Conservation (phyloP, 2,797 vertebrate species). For the Buphagus erythrorhynchus region DNA sequence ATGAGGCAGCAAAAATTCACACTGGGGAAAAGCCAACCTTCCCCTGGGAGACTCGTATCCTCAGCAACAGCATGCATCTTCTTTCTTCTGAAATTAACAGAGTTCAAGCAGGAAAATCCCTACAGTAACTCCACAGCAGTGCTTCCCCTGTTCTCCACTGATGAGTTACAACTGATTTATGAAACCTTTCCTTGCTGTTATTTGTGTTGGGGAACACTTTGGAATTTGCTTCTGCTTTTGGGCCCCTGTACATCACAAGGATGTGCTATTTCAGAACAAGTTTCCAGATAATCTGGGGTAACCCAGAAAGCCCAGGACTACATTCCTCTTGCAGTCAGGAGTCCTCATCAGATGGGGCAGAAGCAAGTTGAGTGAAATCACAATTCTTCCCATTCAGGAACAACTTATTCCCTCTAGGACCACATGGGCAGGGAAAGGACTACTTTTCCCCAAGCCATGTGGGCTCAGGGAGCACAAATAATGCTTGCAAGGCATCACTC, state of each 20-base stretch:
- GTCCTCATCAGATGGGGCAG: neutral
- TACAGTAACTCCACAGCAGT: fast-evolving
- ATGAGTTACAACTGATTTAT: neutral
- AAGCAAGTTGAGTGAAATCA: neutral
- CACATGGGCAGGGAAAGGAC: neutral
- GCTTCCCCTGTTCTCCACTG: fast-evolving
- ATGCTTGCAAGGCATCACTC: neutral
- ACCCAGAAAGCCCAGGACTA: neutral
- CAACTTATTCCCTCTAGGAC: neutral
- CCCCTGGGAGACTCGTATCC: neutral
- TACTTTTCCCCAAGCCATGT: neutral
- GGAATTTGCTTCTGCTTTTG: neutral
- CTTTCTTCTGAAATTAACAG: neutral
- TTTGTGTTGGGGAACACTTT: neutral
- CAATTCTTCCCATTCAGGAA: neutral
- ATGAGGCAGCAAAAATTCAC: neutral
- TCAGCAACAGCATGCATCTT: neutral
- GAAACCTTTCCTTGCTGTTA: neutral
- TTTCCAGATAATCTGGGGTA: neutral
- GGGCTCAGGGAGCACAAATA: neutral
- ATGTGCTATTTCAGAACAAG: neutral
- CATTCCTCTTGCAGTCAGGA: fast-evolving
- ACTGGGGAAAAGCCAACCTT: neutral
- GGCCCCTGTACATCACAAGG: neutral
- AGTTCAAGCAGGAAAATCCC: neutral